Base-by-base conservation (phyloP, 2,888 invertebrate species). In the Neelides folsomi region DNA sequence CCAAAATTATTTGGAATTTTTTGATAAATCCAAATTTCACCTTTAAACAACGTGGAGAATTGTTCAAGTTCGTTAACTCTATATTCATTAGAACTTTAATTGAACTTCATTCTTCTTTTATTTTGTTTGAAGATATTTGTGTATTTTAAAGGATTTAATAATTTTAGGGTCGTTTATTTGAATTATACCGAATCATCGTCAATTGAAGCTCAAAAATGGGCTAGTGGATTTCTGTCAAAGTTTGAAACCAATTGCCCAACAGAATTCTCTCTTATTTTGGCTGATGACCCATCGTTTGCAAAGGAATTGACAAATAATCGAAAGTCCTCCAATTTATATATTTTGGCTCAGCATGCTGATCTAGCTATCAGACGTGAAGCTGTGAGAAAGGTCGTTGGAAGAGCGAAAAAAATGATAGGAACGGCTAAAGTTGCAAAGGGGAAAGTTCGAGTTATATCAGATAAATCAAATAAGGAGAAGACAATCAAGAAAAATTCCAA, bases 321-420 rank as follows among this genome's bases (percentile, higher is more conserved):
- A 53, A 58, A 51, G 10, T 59, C 62, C 1, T 73, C 72, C 37
- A 73, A 76, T 49, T 72, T 83, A 0, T 79, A 82, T 63, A 78
- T 83, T 66, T 80, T 81, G 59, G 70, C 89, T 1, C 82, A 85
- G 64, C 85, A 90, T 68, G 73, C 79, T 0, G 80, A 78, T 64
- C 69, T 80, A 0, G 71, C 76, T 44, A 73, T 83, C 49, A 76
- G 90, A 58, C 71, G 77, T 2, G 73, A 77, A 64, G 86, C 85
- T 0, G 72, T 88, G 0, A 73, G 78, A 59, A 77, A 77, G 57
- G 71, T 89, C 9, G 70, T 77, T 0, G 73, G 76, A 54, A 75
- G 78, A 57, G 76, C 74, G 59, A 63, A 71, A 68, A 60, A 62
- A 72, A 68, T 27, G 27, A 7, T 27, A 7, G 7, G 7, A 5